Conservation (phyloP, 2,797 vertebrate species). For the Macropus fuliginosus region DNA sequence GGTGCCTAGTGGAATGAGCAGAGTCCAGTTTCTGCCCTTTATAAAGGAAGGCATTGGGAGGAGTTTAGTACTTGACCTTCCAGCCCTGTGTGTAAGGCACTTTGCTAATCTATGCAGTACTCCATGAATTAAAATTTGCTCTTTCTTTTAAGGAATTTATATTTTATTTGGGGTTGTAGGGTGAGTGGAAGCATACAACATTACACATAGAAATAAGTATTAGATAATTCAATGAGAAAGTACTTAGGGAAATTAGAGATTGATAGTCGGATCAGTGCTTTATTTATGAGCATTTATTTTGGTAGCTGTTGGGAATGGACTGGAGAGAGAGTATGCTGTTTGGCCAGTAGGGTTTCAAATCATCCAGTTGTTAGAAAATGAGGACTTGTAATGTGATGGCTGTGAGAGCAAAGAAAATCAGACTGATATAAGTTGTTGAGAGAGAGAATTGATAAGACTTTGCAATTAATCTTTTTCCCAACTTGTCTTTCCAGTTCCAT, state of each 20-base stretch:
- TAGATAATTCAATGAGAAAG: neutral
- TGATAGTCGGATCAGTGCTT: neutral
- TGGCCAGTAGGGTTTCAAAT: neutral
- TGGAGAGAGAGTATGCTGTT: neutral
- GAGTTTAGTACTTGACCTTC: no score
- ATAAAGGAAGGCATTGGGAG: no score
- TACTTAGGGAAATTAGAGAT: neutral
- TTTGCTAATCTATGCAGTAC: neutral
- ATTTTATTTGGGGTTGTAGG: neutral
- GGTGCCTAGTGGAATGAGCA: no score
- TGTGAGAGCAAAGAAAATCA: no score
- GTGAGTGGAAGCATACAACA: neutral
- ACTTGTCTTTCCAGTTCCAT: no score
- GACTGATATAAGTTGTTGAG: no score
- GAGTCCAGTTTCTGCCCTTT: no score
- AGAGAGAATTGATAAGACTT: no score
- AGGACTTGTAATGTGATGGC: no score
- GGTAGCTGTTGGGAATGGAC: neutral
- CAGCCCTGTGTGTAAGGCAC: neutral
- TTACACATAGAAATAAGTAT: neutral
- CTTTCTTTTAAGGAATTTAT: neutral
- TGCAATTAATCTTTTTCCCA: no score
- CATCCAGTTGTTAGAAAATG: no score
- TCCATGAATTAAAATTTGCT: neutral
- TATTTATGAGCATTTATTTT: slow-evolving; percentile 13